Conservation (phyloP, 2,797 vertebrate genomes). For the Lutjanus campechanus region DNA sequence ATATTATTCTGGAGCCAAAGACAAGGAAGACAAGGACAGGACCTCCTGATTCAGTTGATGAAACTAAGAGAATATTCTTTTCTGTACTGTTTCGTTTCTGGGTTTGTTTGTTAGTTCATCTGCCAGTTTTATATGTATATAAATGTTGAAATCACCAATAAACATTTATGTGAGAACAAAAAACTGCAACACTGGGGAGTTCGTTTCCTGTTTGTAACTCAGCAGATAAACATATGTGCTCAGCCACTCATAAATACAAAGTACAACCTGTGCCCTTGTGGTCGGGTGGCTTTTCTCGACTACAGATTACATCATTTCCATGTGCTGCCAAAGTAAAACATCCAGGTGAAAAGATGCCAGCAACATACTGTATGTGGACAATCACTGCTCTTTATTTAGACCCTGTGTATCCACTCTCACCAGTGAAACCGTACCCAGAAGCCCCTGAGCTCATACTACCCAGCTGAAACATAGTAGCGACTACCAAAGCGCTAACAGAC, state of each 20-base stretch:
- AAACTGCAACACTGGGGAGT: not conserved
- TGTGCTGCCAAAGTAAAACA: conserved; percentile 45
- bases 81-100: no score
- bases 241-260: not conserved
- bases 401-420: conserved; percentile 34
- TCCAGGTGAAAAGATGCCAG: conserved; percentile 60
- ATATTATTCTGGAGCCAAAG: no score
- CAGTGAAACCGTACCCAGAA: conserved; percentile 60
- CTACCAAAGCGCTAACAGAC: conserved; percentile 61
- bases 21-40: no score
- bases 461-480: conserved; percentile 48
- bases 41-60: no score
- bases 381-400: conserved; percentile 74
- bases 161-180: no score
- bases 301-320: conserved; percentile 44
- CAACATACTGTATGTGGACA: conserved; percentile 43
- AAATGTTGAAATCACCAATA: no score
- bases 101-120: no score
- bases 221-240: no score
- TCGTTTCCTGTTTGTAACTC: conserved; percentile 29
- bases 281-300: conserved; percentile 25
- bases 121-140: no score
- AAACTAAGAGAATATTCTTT: no score
- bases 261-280: conserved; percentile 34
- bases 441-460: conserved; percentile 42